Conservation (phyloP, 2,113 vertebrate species). For the Daubentonia madagascariensis region DNA sequence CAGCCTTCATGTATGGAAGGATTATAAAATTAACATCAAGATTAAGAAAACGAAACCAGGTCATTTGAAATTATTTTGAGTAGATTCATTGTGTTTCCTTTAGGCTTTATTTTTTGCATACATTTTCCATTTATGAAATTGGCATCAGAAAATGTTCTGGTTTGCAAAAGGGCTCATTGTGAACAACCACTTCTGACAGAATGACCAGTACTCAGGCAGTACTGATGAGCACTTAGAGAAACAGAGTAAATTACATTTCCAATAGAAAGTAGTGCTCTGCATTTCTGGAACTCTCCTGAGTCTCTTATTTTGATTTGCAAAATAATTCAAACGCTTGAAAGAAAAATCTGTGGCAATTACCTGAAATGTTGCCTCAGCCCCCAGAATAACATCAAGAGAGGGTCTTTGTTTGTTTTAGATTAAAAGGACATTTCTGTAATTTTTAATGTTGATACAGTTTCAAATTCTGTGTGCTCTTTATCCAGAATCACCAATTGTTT, state of each 20-base stretch:
- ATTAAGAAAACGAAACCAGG: neutral
- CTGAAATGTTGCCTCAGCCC: neutral
- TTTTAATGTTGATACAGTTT: slow-evolving; percentile 26
- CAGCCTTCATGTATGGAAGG: neutral
- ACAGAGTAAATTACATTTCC: slow-evolving; percentile 14
- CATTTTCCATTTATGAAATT: slow-evolving; percentile 61
- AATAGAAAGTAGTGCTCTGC: neutral
- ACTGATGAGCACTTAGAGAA: slow-evolving; percentile 49
- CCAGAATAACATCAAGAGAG: neutral
- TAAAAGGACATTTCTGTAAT: neutral
- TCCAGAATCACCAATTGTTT: neutral
- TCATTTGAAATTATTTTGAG: slow-evolving; percentile 47
- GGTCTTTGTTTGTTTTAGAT: neutral
- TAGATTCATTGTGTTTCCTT: slow-evolving; percentile 31
- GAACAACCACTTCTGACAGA: slow-evolving; percentile 27
- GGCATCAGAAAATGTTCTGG: slow-evolving; percentile 42
- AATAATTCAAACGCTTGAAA: slow-evolving; percentile 49
- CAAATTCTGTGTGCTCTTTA: neutral
- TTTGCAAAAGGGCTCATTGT: neutral
- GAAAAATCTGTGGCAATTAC: neutral
- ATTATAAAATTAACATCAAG: slow-evolving; percentile 5
- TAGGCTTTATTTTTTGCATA: slow-evolving; percentile 45
- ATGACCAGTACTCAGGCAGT: neutral
- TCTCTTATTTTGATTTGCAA: slow-evolving; percentile 47
- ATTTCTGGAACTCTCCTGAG: slow-evolving; percentile 27